Base-by-base conservation (phyloP, 1,140 invertebrate species). In the Cheumatopsyche charites region DNA sequence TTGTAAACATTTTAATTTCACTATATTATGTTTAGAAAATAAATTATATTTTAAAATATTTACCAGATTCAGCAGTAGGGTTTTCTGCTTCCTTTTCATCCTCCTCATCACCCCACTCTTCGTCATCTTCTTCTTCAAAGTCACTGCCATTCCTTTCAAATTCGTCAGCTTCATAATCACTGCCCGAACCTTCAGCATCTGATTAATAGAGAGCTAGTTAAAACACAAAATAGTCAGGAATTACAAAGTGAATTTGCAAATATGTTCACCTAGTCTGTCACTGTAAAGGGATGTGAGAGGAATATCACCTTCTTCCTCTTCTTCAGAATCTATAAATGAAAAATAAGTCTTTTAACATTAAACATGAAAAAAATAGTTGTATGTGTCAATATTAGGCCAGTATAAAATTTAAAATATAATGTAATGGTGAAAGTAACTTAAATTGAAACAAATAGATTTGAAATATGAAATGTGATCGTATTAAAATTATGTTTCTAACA, bases 241-340 rank as follows among this genome's bases (percentile, higher is more conserved):
- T 62, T 15, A 42, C 15, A 58, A 25, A 63, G 41, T 12, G n/a
- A 41, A 2, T 42, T 29, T 63, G 23, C 4, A 19, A 42, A 12
- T 29, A 7, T 42, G 6, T 9, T 82, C 87, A 82, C 89, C 90
- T 62, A 92, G 79, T 80, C 90, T 87, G 67, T 90, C 87, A 79
- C 90, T 90, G 81, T 93, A 91, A 58, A 94, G 87, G 74, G 89
- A 86, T 77, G 86, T 87, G 68, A 93, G 85, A 74, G 88, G 90
- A 71, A 92, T 83, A 77, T 89, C 88, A 66, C 82, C 84, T 49
- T 89, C 86, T 73, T 90, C 86, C 76, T 85, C 87, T 62, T 88
- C 75, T 62, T 88, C 75, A 65, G 75, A 76, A 58, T 73, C 75
- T 78, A 74, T 75, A 75, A 77, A 77, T 77, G 41, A 68, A 6